These are phyloP conservation scores for Ricordea florida DNA, from an alignment of 92 coral and sea anemone genomes.

Conservation along the genomic window DNA sequence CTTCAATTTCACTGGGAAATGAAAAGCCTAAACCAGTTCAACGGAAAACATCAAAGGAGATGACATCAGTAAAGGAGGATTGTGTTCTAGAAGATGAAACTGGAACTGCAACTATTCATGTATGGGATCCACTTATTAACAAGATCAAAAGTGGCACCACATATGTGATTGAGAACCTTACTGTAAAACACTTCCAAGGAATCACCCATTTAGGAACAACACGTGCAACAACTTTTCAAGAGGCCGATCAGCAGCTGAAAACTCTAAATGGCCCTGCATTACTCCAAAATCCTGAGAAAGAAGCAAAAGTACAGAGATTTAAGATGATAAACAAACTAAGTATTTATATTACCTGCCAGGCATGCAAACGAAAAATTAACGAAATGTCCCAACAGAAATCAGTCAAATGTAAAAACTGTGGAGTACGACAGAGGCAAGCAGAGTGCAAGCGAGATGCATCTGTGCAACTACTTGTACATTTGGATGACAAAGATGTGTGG, in stretches of 20 bases:
- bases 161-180: constrained; percentile 55
- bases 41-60: constrained; percentile 22
- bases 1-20: constrained; percentile 45
- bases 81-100: constrained; percentile 59
- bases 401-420: too few relatives aligned
- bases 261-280: constrained; percentile 41
- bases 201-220: constrained; percentile 47
- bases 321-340: too few relatives aligned
- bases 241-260: constrained; percentile 32
- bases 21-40: constrained; percentile 38
- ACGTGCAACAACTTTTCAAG: constrained; percentile 38
- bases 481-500: too few relatives aligned
- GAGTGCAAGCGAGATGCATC: too few relatives aligned
- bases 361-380: too few relatives aligned
- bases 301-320: not conserved
- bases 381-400: too few relatives aligned
- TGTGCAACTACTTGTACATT: too few relatives aligned
- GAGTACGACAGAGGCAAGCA: too few relatives aligned
- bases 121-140: constrained; percentile 54
- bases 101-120: constrained; percentile 53
- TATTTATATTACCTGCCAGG: too few relatives aligned
- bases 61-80: constrained; percentile 60
- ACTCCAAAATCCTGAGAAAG: constrained; percentile 26
- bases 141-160: constrained; percentile 42
- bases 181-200: constrained; percentile 62